Evolutionary conservation across 1,140 invertebrate genomes (phyloP).

Genomic region (Teleogryllus occipitalis): DNA sequence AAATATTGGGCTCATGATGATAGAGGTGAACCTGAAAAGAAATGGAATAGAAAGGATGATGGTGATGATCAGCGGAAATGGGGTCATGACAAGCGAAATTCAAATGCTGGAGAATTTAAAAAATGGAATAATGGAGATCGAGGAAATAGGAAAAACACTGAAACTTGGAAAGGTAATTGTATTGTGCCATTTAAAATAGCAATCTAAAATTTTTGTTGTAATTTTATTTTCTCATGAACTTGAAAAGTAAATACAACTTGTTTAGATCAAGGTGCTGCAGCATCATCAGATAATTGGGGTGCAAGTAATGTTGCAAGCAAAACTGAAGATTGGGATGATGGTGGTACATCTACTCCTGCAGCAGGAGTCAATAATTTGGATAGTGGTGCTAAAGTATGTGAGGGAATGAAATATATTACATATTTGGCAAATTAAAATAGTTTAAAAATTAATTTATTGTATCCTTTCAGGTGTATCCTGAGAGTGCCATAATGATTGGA

Average conservation of each 20-base stretch:
- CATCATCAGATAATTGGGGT: too few species aligned
- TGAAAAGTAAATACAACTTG: too few species aligned
- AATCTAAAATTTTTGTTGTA: too few species aligned
- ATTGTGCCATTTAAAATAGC: too few species aligned
- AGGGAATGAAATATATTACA: too few species aligned
- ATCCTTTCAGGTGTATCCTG: background rate
- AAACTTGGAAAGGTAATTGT: background rate
- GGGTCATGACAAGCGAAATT: background rate
- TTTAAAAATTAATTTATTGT: background rate
- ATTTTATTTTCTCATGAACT: too few species aligned
- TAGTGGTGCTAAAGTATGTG: background rate
- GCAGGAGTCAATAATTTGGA: background rate
- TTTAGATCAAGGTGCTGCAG: too few species aligned
- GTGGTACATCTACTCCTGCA: background rate
- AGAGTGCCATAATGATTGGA: background rate
- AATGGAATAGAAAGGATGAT: conserved; percentile 8
- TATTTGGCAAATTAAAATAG: background rate
- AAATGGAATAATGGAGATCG: background rate
- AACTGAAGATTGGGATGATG: background rate
- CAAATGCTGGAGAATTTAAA: background rate
- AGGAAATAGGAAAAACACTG: background rate
- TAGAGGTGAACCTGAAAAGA: conserved; percentile 7
- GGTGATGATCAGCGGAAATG: background rate
- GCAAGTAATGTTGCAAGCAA: background rate
- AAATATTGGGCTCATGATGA: conserved; percentile 21